phyloP scores from a whole-genome alignment of 2,888 invertebrate genomes.

The Suillia variegata region DNA sequence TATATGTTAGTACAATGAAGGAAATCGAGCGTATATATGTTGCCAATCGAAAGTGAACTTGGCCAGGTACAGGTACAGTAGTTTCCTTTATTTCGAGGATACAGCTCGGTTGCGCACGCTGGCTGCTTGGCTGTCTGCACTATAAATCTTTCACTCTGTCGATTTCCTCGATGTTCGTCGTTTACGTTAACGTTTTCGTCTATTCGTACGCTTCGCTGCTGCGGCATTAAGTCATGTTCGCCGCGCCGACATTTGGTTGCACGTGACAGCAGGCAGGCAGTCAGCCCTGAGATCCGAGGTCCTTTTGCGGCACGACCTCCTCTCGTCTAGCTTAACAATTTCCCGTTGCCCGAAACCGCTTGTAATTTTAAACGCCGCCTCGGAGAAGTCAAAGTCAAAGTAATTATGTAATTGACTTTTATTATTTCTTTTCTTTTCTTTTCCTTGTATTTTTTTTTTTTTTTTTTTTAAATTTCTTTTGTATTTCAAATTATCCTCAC shows the following conservation, averaged over 20 bases:
- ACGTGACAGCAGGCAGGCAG: constrained; percentile 5
- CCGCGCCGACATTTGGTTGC: constrained; percentile 1
- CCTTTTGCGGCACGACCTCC: background rate
- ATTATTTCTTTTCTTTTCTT: no score
- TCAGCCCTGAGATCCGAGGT: background rate
- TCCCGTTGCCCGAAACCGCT: background rate
- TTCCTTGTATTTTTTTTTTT: no score
- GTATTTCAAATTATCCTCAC: constrained; percentile 11
- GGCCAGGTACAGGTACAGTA: background rate
- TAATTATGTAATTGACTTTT: constrained; percentile 25
- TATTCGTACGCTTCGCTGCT: no score
- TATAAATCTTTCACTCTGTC: background rate
- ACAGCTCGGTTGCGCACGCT: background rate
- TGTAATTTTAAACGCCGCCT: background rate
- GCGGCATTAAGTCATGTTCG: constrained; percentile 12
- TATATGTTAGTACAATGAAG: background rate
- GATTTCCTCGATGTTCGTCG: background rate
- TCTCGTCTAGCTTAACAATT: background rate
- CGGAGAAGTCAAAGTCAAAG: background rate
- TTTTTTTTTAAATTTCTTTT: background rate
- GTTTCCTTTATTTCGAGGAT: background rate
- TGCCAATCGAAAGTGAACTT: background rate
- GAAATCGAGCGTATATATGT: background rate
- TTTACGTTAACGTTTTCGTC: no score
- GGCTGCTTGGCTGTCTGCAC: background rate